phyloP scores from a whole-genome alignment of 2,797 vertebrate species.

The Gallinago stenura region DNA sequence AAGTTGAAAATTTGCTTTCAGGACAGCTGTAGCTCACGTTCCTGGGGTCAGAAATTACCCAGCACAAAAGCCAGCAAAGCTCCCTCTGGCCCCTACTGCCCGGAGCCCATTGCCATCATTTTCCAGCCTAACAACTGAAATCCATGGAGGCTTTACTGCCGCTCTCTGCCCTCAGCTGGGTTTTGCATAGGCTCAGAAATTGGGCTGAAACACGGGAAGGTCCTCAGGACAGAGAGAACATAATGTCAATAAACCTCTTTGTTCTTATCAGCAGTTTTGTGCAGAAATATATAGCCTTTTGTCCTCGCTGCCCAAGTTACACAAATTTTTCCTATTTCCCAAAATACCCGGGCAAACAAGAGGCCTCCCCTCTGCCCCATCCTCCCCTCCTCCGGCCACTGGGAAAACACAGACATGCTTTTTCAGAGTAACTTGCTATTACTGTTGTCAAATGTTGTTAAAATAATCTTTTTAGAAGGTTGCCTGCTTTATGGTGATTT shows the following conservation, averaged over 20 bases:
- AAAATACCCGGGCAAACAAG: background rate
- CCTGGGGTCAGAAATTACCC: background rate
- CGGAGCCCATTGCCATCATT: fast-evolving
- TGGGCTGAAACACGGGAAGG: fast-evolving
- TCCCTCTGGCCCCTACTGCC: fast-evolving
- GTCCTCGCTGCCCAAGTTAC: background rate
- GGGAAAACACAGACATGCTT: background rate
- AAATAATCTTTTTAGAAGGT: background rate
- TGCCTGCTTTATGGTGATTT: background rate
- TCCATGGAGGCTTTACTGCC: background rate
- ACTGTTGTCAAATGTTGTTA: background rate
- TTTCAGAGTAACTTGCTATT: background rate
- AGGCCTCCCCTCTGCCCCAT: background rate
- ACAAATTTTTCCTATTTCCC: background rate
- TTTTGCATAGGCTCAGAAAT: background rate
- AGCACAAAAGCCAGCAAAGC: background rate
- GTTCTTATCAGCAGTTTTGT: background rate
- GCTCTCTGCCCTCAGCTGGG: background rate
- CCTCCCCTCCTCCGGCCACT: background rate
- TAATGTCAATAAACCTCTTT: background rate
- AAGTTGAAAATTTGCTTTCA: fast-evolving
- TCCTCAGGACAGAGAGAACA: background rate
- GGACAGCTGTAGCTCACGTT: fast-evolving
- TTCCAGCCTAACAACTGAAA: background rate
- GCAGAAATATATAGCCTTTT: background rate